Base-by-base conservation (phyloP, 2,797 vertebrate species). In the Sebastes hopkinsi region DNA sequence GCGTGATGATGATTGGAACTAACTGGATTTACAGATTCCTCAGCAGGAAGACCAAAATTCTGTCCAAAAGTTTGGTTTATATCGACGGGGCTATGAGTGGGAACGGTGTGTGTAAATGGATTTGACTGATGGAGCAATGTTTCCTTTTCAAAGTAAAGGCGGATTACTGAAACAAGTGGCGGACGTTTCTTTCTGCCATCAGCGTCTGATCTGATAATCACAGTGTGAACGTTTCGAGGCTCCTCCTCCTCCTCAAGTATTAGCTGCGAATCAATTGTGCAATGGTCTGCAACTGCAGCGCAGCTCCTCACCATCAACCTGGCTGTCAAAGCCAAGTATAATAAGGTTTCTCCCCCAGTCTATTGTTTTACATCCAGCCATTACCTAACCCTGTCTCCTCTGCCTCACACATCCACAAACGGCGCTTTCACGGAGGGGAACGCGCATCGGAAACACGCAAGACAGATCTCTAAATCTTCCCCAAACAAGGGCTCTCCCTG, bases 311-410 rank as follows among this genome's bases (percentile, higher is more conserved):
- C 83, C 84, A 81, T 85, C 78, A 67, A 74, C 67, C 56, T 54
- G 62, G 38, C 74, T 75, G 82, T 79, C 82, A 68, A 71, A 79
- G 54, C 79, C 80, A 77, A 86, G 46, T 36, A 80, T 75, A 86
- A 91, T 69, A 83, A 70, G 58, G 27, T 72, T 75, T 67, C 80
- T 79, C 64, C 46, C 46, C 14, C 50, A n/a, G 65, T 71, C 68
- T 89, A 74, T 87, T 92, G 87, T 92, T 80, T 87, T 77, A 87
- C 78, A 87, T 92, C 84, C 88, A 89, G 90, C 85, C 87, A 85
- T 93, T 88, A 89, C 85, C 85, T 81, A 87, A 86, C 64, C 62
- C 77, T 72, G 89, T 89, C 91, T 92, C 87, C 89, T 87, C 85
- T 12, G 79, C 82, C 64, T 86, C 84, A 58, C 87, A 81, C 67